Evolutionary conservation across 2,797 vertebrate genomes (phyloP).

Genomic region (Hipposideros larvatus): DNA sequence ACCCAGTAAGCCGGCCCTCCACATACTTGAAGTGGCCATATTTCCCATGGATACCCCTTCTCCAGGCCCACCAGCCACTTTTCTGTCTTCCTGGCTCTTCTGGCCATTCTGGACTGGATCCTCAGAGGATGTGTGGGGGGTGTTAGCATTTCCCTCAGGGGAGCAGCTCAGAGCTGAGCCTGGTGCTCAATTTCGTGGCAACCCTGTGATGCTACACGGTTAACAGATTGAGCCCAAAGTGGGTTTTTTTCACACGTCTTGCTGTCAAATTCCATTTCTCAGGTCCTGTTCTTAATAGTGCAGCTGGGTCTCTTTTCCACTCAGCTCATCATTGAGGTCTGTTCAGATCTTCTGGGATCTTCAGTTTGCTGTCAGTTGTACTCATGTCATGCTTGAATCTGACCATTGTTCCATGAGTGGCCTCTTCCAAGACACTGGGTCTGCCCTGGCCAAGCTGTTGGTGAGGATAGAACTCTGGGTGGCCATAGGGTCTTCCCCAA

Average conservation of each 20-base stretch:
- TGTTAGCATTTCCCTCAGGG: neutral
- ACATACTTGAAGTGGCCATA: accelerated
- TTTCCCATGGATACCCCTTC: neutral
- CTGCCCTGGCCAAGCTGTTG: neutral
- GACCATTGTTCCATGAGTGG: neutral
- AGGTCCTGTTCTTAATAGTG: constrained; percentile 25
- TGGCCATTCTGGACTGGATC: neutral
- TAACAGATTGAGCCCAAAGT: constrained; percentile 12
- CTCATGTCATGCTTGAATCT: neutral
- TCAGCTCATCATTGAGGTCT: neutral
- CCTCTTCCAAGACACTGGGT: neutral
- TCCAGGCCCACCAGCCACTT: neutral
- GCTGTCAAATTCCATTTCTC: constrained; percentile 32
- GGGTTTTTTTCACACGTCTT: neutral
- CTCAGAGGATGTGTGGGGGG: neutral
- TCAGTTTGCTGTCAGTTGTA: neutral
- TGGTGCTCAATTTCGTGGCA: neutral
- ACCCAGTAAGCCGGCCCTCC: neutral
- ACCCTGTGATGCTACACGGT: accelerated
- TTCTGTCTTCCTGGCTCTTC: neutral
- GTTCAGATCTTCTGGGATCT: constrained; percentile 29
- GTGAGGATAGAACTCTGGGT: neutral
- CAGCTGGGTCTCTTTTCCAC: neutral
- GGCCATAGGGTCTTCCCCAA: neutral
- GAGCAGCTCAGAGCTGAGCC: neutral